These are phyloP conservation scores for Stomatorhinus walkeri DNA, from an alignment of 2,797 vertebrate genomes.

Conservation along the genomic window DNA sequence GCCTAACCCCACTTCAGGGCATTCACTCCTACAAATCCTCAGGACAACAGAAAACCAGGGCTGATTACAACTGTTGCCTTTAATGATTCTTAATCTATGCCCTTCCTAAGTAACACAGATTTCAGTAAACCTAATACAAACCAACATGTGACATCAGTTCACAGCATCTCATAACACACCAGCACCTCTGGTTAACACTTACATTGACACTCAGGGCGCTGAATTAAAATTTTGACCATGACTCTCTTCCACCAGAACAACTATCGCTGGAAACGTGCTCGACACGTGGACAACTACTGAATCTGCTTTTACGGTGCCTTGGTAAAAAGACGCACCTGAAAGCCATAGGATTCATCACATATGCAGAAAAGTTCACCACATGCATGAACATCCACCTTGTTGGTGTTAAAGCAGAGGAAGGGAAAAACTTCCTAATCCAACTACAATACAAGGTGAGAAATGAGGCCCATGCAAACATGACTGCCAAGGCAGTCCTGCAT, in stretches of 20 bases:
- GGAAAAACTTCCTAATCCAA: not conserved
- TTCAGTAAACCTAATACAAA: not conserved
- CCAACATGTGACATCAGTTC: not conserved
- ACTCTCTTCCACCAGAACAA: not conserved
- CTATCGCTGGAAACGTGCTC: not conserved
- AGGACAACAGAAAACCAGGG: not conserved
- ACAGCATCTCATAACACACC: not conserved
- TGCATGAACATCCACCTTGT: not conserved
- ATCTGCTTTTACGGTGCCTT: not conserved
- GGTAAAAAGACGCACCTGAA: not conserved
- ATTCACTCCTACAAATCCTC: not conserved
- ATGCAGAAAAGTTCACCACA: not conserved
- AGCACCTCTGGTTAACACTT: not conserved
- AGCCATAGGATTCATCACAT: not conserved
- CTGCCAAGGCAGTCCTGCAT: not conserved
- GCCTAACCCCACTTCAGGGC: not conserved
- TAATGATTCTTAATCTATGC: not conserved
- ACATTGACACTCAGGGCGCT: not conserved
- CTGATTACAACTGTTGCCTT: not conserved
- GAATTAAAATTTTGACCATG: not conserved
- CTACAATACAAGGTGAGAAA: not conserved
- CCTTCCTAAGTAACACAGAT: not conserved
- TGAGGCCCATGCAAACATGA: not conserved
- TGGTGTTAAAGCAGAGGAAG: not conserved
- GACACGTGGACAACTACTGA: not conserved